Evolutionary conservation across 1,140 invertebrate genomes (phyloP).

Genomic region (Drosophila guanche): DNA sequence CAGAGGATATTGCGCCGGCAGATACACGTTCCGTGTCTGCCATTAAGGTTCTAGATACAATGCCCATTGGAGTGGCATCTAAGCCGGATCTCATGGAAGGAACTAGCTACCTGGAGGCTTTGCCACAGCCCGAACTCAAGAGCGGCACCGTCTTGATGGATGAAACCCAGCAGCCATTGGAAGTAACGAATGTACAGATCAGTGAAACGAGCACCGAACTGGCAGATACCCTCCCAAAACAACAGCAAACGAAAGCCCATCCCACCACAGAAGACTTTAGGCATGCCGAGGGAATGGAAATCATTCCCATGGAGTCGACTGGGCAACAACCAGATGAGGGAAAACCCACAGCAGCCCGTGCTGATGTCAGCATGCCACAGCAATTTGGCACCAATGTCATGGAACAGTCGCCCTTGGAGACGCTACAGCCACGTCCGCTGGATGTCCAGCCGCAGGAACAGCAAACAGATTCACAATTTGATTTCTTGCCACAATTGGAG

Average conservation of each 20-base stretch:
- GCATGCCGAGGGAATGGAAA: conserved; percentile 40
- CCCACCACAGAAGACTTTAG: conserved; percentile 27
- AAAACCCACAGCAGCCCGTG: conserved; percentile 37
- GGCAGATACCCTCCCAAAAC: not conserved
- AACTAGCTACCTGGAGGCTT: conserved; percentile 10
- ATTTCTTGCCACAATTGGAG: conserved; percentile 50
- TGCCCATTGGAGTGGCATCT: conserved; percentile 45
- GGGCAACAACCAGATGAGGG: conserved; percentile 9
- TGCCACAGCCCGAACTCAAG: conserved; percentile 38
- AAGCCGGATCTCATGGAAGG: conserved; percentile 26
- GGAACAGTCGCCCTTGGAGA: conserved; percentile 56
- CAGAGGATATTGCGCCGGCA: conserved; percentile 24
- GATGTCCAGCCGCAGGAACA: conserved; percentile 13
- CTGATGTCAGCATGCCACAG: conserved; percentile 41
- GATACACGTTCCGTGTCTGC: conserved; percentile 22
- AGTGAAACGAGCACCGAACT: conserved; percentile 49
- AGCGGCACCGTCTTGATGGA: conserved; percentile 23
- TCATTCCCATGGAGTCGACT: conserved; percentile 47
- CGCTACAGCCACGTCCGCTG: conserved; percentile 10
- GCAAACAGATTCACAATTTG: conserved; percentile 23
- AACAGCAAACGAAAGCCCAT: conserved; percentile 12
- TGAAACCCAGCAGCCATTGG: conserved; percentile 51
- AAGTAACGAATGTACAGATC: conserved; percentile 55
- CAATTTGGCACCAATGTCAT: conserved; percentile 40
- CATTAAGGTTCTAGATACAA: conserved; percentile 26